These are phyloP conservation scores for Gouania willdenowi DNA, from an alignment of 2,797 vertebrate genomes.

Conservation along the genomic window DNA sequence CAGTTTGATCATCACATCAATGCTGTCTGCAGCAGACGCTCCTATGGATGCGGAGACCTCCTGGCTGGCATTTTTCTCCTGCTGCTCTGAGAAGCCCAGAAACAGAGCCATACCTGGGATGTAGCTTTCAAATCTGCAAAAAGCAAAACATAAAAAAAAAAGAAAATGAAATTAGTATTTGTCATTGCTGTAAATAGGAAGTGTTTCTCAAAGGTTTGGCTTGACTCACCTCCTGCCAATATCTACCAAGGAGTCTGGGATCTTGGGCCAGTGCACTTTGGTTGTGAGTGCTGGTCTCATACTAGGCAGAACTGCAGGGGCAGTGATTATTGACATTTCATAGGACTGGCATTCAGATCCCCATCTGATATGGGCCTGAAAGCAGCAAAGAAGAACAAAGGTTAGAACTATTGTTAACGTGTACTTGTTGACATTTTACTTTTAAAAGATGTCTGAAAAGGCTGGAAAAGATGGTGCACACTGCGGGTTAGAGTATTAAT, in stretches of 20 bases:
- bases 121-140: slow-evolving; percentile 59
- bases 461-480: too few species aligned
- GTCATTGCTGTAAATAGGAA: too few species aligned
- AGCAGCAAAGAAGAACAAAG: slow-evolving; percentile 28
- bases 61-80: slow-evolving; percentile 47
- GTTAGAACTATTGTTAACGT: too few species aligned
- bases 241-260: slow-evolving; percentile 53
- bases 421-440: too few species aligned
- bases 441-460: too few species aligned
- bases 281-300: slow-evolving; percentile 50
- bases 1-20: slow-evolving; percentile 64
- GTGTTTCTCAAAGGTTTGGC: neutral
- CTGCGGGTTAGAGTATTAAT: too few species aligned
- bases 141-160: neutral
- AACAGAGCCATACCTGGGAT: slow-evolving; percentile 67
- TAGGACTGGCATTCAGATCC: slow-evolving; percentile 77
- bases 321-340: slow-evolving; percentile 56
- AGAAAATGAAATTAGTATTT: neutral
- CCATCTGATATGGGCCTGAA: slow-evolving; percentile 70
- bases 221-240: slow-evolving; percentile 50
- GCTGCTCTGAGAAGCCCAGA: slow-evolving; percentile 59
- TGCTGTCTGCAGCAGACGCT: slow-evolving; percentile 50
- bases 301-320: slow-evolving; percentile 27
- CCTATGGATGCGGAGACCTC: slow-evolving; percentile 60
- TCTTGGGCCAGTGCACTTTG: slow-evolving; percentile 58